These are phyloP conservation scores for Notechis scutatus DNA, from an alignment of 2,113 vertebrate genomes.

Conservation along the genomic window DNA sequence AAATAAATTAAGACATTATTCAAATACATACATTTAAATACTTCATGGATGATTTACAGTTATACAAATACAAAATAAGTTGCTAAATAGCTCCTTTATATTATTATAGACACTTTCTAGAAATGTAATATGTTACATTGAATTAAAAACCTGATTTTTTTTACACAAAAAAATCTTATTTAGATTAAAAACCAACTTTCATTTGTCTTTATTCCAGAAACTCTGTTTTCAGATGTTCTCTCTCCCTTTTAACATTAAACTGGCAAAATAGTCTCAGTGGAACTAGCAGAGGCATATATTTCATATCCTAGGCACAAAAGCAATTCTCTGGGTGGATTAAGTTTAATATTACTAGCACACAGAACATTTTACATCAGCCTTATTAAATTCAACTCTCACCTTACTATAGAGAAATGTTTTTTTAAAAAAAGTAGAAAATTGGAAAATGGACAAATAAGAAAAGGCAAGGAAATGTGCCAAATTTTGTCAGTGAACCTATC, in stretches of 20 bases:
- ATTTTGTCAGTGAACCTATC: slow-evolving; percentile 26
- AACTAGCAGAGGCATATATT: slow-evolving; percentile 60
- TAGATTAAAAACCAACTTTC: slow-evolving; percentile 50
- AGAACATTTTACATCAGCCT: slow-evolving; percentile 58
- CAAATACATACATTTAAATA: background rate
- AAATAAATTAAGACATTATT: background rate
- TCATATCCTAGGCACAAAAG: slow-evolving; percentile 68
- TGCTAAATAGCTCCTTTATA: background rate
- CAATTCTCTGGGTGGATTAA: slow-evolving; percentile 69
- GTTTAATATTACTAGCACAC: slow-evolving; percentile 63
- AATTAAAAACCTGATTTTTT: slow-evolving; percentile 35
- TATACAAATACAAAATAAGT: slow-evolving; percentile 30
- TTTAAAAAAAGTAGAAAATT: slow-evolving; percentile 40
- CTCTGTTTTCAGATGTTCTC: slow-evolving; percentile 51
- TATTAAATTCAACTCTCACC: slow-evolving; percentile 64
- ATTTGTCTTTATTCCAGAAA: slow-evolving; percentile 58
- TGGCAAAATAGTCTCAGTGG: slow-evolving; percentile 63
- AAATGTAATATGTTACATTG: slow-evolving; percentile 3
- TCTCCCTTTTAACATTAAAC: slow-evolving; percentile 62
- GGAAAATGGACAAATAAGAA: slow-evolving; percentile 22
- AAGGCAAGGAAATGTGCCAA: slow-evolving; percentile 31
- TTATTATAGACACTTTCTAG: background rate
- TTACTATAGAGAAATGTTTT: slow-evolving; percentile 57
- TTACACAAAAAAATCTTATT: slow-evolving; percentile 33
- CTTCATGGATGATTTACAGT: background rate